phyloP scores from a whole-genome alignment of 2,113 vertebrate species.

The Ptilonorhynchus violaceus region DNA sequence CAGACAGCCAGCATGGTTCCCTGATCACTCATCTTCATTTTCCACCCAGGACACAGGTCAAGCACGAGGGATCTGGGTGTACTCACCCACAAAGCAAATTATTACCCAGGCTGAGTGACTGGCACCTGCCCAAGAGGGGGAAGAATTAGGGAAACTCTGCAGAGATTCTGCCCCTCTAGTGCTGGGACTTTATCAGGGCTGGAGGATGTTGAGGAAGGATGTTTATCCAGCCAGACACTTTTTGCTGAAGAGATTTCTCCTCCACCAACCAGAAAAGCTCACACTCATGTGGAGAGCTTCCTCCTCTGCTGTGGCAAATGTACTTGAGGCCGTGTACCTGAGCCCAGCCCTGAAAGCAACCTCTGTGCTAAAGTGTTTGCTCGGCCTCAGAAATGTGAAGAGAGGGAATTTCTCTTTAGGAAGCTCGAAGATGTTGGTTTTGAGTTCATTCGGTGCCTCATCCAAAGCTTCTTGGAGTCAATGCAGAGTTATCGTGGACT shows the following conservation, averaged over 20 bases:
- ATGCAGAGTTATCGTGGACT: rapidly evolving
- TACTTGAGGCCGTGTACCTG: constrained; percentile 11
- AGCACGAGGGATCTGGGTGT: not conserved
- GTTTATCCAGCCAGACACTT: constrained; percentile 45
- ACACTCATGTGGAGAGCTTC: constrained; percentile 52
- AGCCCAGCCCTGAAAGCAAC: constrained; percentile 35
- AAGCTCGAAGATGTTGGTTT: not conserved
- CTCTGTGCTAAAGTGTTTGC: constrained; percentile 58
- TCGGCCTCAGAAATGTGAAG: constrained; percentile 29
- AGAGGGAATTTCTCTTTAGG: constrained; percentile 44
- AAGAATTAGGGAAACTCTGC: not conserved
- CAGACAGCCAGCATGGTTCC: rapidly evolving
- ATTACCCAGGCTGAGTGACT: not conserved
- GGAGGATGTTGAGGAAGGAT: not conserved
- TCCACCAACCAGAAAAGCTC: not conserved
- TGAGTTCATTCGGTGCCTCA: not conserved
- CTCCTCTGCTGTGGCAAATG: not conserved
- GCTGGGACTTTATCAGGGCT: constrained; percentile 29
- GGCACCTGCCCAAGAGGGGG: not conserved
- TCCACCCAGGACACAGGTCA: not conserved
- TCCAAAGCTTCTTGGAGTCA: not conserved
- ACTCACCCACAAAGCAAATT: not conserved
- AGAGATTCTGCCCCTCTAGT: not conserved
- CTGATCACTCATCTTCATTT: not conserved
- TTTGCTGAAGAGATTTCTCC: constrained; percentile 30